Conservation (phyloP, 2,888 invertebrate genomes). For the Xestia xanthographa region DNA sequence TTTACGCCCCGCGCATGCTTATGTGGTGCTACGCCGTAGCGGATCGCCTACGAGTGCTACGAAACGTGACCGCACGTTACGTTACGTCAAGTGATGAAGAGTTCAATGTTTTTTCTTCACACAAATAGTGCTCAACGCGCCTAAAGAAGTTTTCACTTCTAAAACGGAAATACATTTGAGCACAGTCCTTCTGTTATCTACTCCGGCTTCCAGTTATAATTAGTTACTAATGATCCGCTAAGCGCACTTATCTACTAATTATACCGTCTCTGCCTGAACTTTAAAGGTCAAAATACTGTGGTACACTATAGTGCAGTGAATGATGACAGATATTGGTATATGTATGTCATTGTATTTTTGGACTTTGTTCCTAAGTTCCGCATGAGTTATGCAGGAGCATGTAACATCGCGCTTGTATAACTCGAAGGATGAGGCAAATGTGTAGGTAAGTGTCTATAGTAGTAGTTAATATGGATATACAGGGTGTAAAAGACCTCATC, state of each 20-base stretch:
- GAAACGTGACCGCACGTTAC: too few relatives aligned
- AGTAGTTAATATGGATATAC: too few relatives aligned
- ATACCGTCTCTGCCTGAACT: constrained; percentile 61
- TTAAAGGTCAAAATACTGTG: constrained; percentile 63
- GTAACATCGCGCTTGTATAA: background rate
- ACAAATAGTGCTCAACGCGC: too few relatives aligned
- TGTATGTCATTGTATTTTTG: constrained; percentile 19
- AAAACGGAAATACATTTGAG: background rate
- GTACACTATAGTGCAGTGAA: background rate
- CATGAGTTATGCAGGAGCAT: background rate
- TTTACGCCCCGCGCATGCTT: too few relatives aligned
- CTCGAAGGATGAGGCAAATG: background rate
- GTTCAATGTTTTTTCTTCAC: too few relatives aligned
- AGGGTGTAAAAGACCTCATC: too few relatives aligned
- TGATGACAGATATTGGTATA: constrained; percentile 11
- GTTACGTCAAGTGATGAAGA: too few relatives aligned
- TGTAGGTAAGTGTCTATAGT: background rate
- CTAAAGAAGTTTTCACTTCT: too few relatives aligned
- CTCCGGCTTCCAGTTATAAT: constrained; percentile 34
- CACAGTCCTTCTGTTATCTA: constrained; percentile 4
- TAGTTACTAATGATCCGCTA: constrained; percentile 36
- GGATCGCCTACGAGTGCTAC: too few relatives aligned
- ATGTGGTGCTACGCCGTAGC: too few relatives aligned
- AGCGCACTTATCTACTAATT: constrained; percentile 53
- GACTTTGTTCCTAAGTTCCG: constrained; percentile 21